Conservation (phyloP, 2,888 invertebrate species). For the Mactromeris polynyma region DNA sequence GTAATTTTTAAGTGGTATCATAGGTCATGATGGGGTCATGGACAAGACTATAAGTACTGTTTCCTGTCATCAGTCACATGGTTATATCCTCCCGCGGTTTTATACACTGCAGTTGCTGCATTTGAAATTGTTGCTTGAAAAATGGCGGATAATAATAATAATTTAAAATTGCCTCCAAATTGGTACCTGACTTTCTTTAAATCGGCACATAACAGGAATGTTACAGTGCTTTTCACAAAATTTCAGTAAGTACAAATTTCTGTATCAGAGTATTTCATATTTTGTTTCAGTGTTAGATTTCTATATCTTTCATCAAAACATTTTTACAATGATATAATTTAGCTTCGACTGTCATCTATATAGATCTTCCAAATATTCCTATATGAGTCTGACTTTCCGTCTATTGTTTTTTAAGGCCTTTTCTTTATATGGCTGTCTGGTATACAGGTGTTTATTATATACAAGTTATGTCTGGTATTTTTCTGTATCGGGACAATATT, state of each 20-base stretch:
- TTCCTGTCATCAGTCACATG: neutral
- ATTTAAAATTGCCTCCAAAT: neutral
- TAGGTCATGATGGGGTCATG: neutral
- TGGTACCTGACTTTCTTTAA: conserved; percentile 3
- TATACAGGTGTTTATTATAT: too few relatives aligned
- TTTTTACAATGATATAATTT: too few relatives aligned
- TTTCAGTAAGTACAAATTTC: neutral
- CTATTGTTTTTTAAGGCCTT: too few relatives aligned
- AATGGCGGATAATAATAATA: neutral
- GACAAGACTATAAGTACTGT: neutral
- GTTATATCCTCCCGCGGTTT: neutral
- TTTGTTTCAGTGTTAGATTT: too few relatives aligned
- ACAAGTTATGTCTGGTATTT: too few relatives aligned
- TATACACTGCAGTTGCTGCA: neutral
- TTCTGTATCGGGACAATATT: too few relatives aligned
- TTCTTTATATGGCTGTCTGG: too few relatives aligned
- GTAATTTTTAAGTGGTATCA: neutral
- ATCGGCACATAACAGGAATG: conserved; percentile 2
- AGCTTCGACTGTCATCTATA: too few relatives aligned
- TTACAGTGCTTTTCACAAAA: neutral
- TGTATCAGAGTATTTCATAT: neutral
- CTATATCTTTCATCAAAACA: too few relatives aligned
- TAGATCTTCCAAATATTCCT: too few relatives aligned
- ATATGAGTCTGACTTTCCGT: too few relatives aligned
- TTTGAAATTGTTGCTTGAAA: neutral